These are phyloP conservation scores for Ardeotis arabs DNA, from an alignment of 2,113 vertebrate species.

Conservation along the genomic window DNA sequence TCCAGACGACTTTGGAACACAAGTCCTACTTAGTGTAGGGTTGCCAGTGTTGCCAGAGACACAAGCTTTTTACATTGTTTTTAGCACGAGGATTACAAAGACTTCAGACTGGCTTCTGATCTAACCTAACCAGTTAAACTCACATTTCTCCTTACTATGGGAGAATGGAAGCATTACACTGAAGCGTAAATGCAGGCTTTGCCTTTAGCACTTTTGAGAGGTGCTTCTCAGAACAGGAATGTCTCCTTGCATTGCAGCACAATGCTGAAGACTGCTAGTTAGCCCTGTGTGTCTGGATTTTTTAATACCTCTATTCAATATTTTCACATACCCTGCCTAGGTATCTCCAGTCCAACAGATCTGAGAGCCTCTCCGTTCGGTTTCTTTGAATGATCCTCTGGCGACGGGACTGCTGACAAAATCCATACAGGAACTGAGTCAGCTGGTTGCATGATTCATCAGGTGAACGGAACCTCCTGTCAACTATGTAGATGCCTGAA, in stretches of 20 bases:
- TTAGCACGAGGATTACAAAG: background rate
- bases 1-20: background rate
- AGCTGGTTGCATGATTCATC: conserved; percentile 96
- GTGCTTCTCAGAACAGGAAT: background rate
- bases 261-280: background rate
- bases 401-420: conserved; percentile 94
- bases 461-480: conserved; percentile 88
- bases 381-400: conserved; percentile 96
- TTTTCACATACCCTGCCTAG: conserved; percentile 85
- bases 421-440: conserved; percentile 93
- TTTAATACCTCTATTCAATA: background rate
- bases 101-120: background rate
- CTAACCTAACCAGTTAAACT: background rate
- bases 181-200: background rate
- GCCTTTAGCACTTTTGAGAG: background rate
- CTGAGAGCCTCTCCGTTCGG: conserved; percentile 91
- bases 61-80: background rate
- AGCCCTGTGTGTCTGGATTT: background rate
- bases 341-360: conserved; percentile 95
- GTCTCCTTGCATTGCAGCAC: background rate
- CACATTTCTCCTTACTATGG: background rate
- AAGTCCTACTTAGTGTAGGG: background rate
- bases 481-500: conserved; percentile 94
- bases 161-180: background rate
- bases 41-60: background rate